Conservation (phyloP, 2,888 invertebrate genomes). For the Siphlonurus alternatus region DNA sequence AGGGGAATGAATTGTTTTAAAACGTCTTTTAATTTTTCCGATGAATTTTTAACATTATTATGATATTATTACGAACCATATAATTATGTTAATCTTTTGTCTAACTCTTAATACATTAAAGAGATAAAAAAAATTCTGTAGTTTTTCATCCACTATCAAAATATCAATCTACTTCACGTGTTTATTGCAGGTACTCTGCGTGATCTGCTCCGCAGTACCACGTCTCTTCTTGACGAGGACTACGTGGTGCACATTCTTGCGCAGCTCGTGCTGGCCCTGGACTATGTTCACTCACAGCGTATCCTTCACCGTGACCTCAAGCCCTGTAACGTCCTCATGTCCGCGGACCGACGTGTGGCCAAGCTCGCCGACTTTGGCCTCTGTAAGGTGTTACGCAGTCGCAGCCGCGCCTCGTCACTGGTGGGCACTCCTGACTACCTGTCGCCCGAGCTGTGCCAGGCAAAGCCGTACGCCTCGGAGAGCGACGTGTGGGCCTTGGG, state of each 20-base stretch:
- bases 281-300: conserved; percentile 60
- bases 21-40: no score
- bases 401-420: conserved; percentile 36
- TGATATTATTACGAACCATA: no score
- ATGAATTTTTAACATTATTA: no score
- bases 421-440: conserved; percentile 71
- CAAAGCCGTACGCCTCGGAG: conserved; percentile 56
- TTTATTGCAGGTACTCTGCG: conserved; percentile 62
- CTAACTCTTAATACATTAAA: no score
- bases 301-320: conserved; percentile 73
- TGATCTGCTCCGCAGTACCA: conserved; percentile 41
- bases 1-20: no score
- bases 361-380: conserved; percentile 80
- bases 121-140: no score
- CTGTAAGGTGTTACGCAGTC: conserved; percentile 42
- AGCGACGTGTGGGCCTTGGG: conserved; percentile 79
- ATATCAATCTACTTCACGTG: no score
- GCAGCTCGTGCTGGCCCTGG: conserved; percentile 57
- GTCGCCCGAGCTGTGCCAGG: conserved; percentile 69
- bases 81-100: no score
- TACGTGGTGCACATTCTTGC: conserved; percentile 45
- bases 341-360: conserved; percentile 48
- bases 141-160: no score
- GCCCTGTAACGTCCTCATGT: conserved; percentile 65
- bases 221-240: conserved; percentile 38